Base-by-base conservation (phyloP, 2,797 vertebrate species). In the Triplophysa bombifrons region DNA sequence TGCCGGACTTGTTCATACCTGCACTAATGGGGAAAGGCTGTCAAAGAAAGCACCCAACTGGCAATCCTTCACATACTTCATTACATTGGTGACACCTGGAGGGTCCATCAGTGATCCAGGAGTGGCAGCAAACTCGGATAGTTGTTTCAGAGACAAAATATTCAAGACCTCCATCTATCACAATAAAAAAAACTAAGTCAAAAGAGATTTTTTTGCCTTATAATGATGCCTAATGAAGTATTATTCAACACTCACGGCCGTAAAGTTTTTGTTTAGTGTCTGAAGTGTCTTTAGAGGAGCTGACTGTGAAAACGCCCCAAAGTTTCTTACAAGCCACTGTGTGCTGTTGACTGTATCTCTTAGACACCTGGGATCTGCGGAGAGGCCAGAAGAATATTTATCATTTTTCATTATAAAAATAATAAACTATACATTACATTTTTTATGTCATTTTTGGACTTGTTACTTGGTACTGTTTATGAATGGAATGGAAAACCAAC, bases 31-130 rank as follows among this genome's bases (percentile, higher is more conserved):
- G n/a, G 55, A 78, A 46, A 85, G 50, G 2, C 44, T 13, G 61
- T 87, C 80, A 84, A 86, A 84, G 67, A 87, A 87, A 16, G 60
- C 4, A 14, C 46, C 72, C 53, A 85, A 75, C 51, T 70, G 71
- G 14, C 70, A 68, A 74, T 61, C 14, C 14, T 53, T 66, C 2
- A 86, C 71, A 27, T 34, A 3, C 30, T 55, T 19, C 67, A 80
- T 79, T 25, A 86, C 63, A 10, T 55, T 85, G 22, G 0, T 55
- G 48, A 74, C 66, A n/a, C 34, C 53, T 27, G 22, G 22, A 19
- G 53, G 10, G 48, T 38, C n/a, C 56, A 20, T 77, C 19, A 86
- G 27, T 3, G 51, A 44, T 25, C 76, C 81, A n/a, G 79, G 76
- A 41, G 41, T 80, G 12, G 51, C 55, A 46, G 82, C 67, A 16